A percentile compares a stretch with the other conserved stretches of the same genome.
Evolutionary conservation across 2,797 vertebrate species (phyloP).

Genomic region (Miichthys miiuy): DNA sequence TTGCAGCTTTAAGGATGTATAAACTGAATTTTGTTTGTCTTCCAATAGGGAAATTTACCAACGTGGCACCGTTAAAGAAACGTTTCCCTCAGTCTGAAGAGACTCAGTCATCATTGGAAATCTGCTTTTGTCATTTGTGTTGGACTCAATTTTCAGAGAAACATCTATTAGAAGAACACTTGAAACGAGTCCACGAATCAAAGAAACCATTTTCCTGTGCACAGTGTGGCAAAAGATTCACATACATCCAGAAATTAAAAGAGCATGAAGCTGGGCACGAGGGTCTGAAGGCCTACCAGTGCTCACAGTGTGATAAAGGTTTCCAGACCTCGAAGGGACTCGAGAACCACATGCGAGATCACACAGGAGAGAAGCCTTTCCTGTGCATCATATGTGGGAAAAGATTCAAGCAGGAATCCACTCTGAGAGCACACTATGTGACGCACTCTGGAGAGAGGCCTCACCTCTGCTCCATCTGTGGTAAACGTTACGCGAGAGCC

Average conservation of each 20-base stretch:
- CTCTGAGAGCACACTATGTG: slow-evolving; percentile 12
- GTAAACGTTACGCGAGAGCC: slow-evolving; percentile 13
- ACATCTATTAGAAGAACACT: slow-evolving; percentile 21
- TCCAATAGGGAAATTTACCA: slow-evolving; percentile 9
- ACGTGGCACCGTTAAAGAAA: neutral
- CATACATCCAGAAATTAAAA: slow-evolving; percentile 7
- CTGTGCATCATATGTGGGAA: slow-evolving; percentile 21
- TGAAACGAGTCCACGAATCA: slow-evolving; percentile 26
- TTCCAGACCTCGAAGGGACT: slow-evolving; percentile 27
- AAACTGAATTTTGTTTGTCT: neutral
- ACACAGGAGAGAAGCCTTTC: slow-evolving; percentile 43
- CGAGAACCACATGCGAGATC: slow-evolving; percentile 25
- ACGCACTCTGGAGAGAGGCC: slow-evolving; percentile 24
- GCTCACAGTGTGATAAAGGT: slow-evolving; percentile 22
- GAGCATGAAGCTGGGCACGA: slow-evolving; percentile 19
- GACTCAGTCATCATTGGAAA: neutral
- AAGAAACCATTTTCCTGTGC: slow-evolving; percentile 18
- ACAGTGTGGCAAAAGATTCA: slow-evolving; percentile 20
- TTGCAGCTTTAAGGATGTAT: neutral
- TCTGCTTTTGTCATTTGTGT: slow-evolving; percentile 31
- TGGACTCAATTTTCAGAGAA: slow-evolving; percentile 39
- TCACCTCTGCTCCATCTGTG: slow-evolving; percentile 39
- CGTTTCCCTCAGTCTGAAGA: neutral
- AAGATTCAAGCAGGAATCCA: slow-evolving; percentile 36
- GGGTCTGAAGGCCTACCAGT: slow-evolving; percentile 21